Evolutionary conservation across 2,797 vertebrate species (phyloP), one percentile per base, ranked within the genome.

Genomic region (Typhlichthys subterraneus): DNA sequence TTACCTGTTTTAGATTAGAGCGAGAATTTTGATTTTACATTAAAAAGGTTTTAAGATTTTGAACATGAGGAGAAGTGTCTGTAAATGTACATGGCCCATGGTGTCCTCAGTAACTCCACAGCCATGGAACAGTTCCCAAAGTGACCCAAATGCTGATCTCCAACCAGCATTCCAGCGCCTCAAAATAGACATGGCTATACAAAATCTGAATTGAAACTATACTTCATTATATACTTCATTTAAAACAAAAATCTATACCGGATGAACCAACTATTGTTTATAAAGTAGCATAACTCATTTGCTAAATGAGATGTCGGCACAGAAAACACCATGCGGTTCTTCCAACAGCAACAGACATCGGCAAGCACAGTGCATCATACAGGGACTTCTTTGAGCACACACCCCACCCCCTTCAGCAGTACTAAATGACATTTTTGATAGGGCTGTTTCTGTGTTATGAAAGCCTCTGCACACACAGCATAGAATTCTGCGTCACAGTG

Each of bases 331-430:
- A 70, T 61, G 63, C 73, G 80, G 81, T 85, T 80, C 19, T 84
- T 84, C 70, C 72, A 57, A 72, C 75, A 79, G 66, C 19, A 12
- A 69, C 60, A 70, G 76, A 67, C 78, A 65, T 23, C 57, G 71
- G 70, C 70, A 64, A 67, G 57, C 73, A 75, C 70, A 62, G 65
- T 57, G 72, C 78, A 56, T 79, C 68, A 87, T 86, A 92, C 86
- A 93, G 85, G 68, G 87, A 75, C 81, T 83, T 84, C 81, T 91
- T 92, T 93, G 81, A 93, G 85, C 74, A 83, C 73, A 60, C 69
- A 90, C 87, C 90, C 81, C 83, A 80, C 76, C 84, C 84, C 80
- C 77, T 91, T 91, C 84, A 89, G 77, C 63, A 49, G 54, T 56
- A 59, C 71, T 57, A 79, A 70, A 81, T 77, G 66, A 79, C 72